These are phyloP conservation scores for Mionectes olivaceus DNA, from an alignment of 2,797 vertebrate species.

Conservation along the genomic window DNA sequence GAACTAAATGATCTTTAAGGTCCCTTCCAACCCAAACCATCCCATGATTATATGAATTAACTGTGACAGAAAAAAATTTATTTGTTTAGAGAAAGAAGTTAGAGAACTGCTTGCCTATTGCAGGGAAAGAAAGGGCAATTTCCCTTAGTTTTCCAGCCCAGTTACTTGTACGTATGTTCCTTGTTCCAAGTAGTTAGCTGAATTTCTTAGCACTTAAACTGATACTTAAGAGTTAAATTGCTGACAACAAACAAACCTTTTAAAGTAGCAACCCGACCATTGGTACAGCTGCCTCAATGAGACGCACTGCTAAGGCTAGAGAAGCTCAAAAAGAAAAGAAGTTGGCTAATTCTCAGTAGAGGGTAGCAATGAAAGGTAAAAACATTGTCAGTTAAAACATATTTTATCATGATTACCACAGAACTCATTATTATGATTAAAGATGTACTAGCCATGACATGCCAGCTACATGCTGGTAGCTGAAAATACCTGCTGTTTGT, in stretches of 20 bases:
- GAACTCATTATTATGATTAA: conserved; percentile 74
- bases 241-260: not conserved
- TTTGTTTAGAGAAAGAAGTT: not conserved
- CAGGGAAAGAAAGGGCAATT: not conserved
- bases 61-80: not conserved
- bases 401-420: conserved; percentile 67
- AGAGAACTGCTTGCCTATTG: not conserved
- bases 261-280: not conserved
- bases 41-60: not conserved
- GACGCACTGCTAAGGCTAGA: not conserved
- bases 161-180: not conserved
- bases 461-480: conserved; percentile 67
- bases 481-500: conserved; percentile 75
- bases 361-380: conserved; percentile 48
- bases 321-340: not conserved
- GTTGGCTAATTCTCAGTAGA: conserved; percentile 3
- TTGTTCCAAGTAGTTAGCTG: not conserved
- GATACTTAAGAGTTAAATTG: not conserved
- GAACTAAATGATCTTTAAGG: not conserved
- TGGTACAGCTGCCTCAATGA: not conserved
- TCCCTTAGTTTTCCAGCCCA: not conserved
- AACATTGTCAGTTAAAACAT: conserved; percentile 61
- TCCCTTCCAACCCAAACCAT: not conserved
- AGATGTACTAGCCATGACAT: conserved; percentile 68
- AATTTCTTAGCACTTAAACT: not conserved